Percentiles rank a stretch among this genome's conserved stretches.
Evolutionary conservation across 2,888 invertebrate genomes (phyloP).

Genomic region (Sinodicranocentrus sp.): DNA sequence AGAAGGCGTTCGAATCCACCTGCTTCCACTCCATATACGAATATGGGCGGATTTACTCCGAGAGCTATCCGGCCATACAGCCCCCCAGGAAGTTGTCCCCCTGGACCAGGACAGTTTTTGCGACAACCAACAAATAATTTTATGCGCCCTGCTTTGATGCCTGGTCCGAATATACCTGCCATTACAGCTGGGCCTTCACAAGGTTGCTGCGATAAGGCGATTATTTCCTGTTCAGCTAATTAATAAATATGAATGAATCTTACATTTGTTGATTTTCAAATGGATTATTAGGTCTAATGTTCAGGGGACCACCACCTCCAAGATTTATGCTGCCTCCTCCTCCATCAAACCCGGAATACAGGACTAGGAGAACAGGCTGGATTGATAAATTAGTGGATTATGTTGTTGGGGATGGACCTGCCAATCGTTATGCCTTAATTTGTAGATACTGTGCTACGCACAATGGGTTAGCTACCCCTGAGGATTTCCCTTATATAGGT

Average conservation of each 20-base stretch:
- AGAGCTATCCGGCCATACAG: slow-evolving; percentile 62
- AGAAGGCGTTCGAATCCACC: slow-evolving; percentile 63
- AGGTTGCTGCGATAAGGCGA: too few species aligned
- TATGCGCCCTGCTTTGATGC: slow-evolving; percentile 64
- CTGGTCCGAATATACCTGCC: slow-evolving; percentile 21
- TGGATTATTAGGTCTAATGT: slow-evolving; percentile 37
- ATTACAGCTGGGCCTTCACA: slow-evolving; percentile 25
- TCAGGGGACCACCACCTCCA: slow-evolving; percentile 56
- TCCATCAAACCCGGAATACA: slow-evolving; percentile 71
- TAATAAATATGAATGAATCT: not conserved
- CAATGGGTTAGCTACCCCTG: slow-evolving; percentile 91
- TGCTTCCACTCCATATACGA: slow-evolving; percentile 46
- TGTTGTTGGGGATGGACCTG: slow-evolving; percentile 96
- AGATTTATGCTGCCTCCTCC: slow-evolving; percentile 73
- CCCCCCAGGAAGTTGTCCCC: slow-evolving; percentile 33
- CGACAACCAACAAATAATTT: slow-evolving; percentile 68
- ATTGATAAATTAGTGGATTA: slow-evolving; percentile 95
- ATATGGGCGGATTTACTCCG: slow-evolving; percentile 51
- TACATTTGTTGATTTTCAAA: not conserved
- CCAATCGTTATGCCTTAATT: slow-evolving; percentile 96
- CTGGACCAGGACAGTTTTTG: slow-evolving; percentile 57
- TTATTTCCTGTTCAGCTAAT: not conserved
- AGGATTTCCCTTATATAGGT: slow-evolving; percentile 85
- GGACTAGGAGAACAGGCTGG: slow-evolving; percentile 72
- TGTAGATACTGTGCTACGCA: slow-evolving; percentile 94